Percentiles rank a stretch among this genome's conserved stretches.
These are phyloP conservation scores for Platysteira castanea DNA, from an alignment of 2,113 vertebrate species.

Conservation along the genomic window DNA sequence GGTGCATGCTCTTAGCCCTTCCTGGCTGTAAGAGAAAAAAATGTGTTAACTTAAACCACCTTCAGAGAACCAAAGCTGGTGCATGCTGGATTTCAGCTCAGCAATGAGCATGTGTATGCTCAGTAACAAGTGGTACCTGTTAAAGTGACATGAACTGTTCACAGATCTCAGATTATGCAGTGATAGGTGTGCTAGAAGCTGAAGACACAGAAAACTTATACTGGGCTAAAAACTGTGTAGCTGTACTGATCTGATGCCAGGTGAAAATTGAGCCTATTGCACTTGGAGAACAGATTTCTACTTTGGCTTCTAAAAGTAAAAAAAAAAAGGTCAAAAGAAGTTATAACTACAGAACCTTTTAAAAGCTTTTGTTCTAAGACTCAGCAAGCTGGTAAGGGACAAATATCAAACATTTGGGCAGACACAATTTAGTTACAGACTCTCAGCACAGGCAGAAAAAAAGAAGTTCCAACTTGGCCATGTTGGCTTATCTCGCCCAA, in stretches of 20 bases:
- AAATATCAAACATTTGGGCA: neutral
- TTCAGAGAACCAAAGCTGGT: neutral
- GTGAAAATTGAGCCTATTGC: neutral
- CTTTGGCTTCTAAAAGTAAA: neutral
- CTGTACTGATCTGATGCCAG: neutral
- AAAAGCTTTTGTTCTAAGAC: conserved; percentile 44
- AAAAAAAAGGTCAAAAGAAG: neutral
- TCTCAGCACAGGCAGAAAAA: neutral
- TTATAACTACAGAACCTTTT: neutral
- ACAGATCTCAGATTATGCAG: conserved; percentile 9
- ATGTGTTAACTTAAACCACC: neutral
- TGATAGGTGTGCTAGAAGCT: neutral
- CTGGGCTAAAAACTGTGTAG: neutral
- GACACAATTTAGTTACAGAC: neutral
- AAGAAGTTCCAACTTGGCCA: neutral
- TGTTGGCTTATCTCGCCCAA: neutral
- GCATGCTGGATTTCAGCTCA: neutral
- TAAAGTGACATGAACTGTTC: neutral
- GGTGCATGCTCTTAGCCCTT: neutral
- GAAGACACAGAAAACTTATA: neutral
- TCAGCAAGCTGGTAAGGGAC: neutral
- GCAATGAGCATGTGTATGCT: neutral
- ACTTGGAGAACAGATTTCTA: conserved; percentile 17
- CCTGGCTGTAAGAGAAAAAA: neutral
- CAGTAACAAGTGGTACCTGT: neutral